Conservation (phyloP, 1,140 invertebrate genomes). For the Lordiphosa collinella region DNA sequence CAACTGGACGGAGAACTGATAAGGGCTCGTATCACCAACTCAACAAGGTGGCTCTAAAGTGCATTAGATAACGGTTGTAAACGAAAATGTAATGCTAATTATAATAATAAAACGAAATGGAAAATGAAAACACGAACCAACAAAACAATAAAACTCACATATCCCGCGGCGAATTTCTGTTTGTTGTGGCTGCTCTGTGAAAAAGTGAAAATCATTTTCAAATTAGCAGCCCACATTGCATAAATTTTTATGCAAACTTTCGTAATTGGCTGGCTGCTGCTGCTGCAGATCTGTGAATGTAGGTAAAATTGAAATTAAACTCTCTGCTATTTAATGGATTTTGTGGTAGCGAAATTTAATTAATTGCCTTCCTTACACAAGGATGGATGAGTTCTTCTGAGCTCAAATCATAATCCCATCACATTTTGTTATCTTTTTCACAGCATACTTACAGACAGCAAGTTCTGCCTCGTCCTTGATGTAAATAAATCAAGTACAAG, state of each 20-base stretch:
- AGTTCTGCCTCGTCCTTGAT: no score
- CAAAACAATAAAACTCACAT: no score
- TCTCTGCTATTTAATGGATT: conserved; percentile 51
- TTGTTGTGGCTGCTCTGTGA: neutral
- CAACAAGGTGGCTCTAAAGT: conserved; percentile 43
- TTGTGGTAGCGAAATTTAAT: conserved; percentile 57
- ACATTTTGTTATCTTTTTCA: no score
- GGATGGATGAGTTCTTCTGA: no score
- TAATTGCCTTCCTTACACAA: no score
- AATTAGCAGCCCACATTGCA: conserved; percentile 53
- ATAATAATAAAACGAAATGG: no score
- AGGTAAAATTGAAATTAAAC: conserved; percentile 32
- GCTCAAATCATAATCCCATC: no score
- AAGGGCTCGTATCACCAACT: conserved; percentile 84
- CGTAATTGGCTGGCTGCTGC: conserved; percentile 16
- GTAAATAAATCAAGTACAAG: no score
- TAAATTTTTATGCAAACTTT: conserved; percentile 15
- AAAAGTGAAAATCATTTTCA: conserved; percentile 55
- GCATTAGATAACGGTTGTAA: no score
- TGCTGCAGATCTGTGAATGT: conserved; percentile 27
- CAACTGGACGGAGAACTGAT: conserved; percentile 89
- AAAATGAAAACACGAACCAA: no score
- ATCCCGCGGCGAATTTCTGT: conserved; percentile 3
- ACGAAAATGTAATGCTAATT: no score
- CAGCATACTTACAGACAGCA: no score